Evolutionary conservation across 2,113 vertebrate species (phyloP).

Genomic region (Neofelis nebulosa): DNA sequence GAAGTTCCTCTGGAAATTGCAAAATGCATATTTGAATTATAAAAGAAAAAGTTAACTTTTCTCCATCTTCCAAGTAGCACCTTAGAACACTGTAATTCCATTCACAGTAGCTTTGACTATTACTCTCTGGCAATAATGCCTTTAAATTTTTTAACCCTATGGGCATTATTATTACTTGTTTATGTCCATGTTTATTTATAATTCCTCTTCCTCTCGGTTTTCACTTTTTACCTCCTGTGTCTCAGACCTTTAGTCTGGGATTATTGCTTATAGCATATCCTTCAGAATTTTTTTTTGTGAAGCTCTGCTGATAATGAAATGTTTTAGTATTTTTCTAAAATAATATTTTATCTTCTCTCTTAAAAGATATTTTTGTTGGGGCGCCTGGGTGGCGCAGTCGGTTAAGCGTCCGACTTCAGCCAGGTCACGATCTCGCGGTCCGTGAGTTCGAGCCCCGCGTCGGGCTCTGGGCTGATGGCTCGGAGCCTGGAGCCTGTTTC

Average conservation of each 20-base stretch:
- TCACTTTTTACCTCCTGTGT: not conserved
- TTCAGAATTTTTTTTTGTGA: conserved; percentile 17
- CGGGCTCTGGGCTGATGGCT: too few species aligned
- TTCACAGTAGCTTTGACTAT: not conserved
- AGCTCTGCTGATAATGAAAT: not conserved
- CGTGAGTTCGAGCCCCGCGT: too few species aligned
- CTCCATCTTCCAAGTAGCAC: not conserved
- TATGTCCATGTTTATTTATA: not conserved
- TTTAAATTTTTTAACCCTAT: not conserved
- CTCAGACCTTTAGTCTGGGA: not conserved
- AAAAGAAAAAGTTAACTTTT: not conserved
- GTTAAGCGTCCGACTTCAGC: too few species aligned
- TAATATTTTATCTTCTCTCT: not conserved
- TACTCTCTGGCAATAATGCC: not conserved
- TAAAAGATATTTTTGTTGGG: not conserved
- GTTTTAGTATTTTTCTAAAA: not conserved
- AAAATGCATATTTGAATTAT: conserved; percentile 6
- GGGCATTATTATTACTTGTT: not conserved
- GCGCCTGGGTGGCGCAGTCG: too few species aligned
- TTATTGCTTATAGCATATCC: not conserved
- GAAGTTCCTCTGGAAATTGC: not conserved
- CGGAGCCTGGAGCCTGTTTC: too few species aligned
- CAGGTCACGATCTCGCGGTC: too few species aligned
- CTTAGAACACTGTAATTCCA: not conserved
- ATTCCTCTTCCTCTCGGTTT: not conserved